Base-by-base conservation (phyloP, 2,888 invertebrate genomes). In the Mycalesis mineus region DNA sequence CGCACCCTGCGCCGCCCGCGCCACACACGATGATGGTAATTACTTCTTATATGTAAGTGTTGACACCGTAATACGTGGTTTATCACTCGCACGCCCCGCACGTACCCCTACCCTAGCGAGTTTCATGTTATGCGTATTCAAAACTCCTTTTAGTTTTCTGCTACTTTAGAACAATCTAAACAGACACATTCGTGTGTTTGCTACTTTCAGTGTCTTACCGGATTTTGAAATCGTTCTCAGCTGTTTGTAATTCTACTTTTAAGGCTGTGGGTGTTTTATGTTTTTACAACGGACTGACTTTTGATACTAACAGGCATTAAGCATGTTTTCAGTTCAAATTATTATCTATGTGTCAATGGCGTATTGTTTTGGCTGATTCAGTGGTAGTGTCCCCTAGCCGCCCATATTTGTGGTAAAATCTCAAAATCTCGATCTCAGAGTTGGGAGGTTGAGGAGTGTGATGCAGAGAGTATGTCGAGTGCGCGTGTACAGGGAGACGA, bases 401-500 rank as follows among this genome's bases (percentile, higher is more conserved):
- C 44, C 56, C 60, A 11, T 56, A 48, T 55, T 64, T 63, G 64
- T 60, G 80, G 80, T 83, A 82, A 80, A 84, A 86, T 77, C 77
- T 78, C 73, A 77, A 84, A 80, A 81, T 86, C 86, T 88, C 88
- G 85, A 80, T 85, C 87, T 87, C 88, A 88, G 88, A 88, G 82
- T 85, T 88, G 86, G 87, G 88, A 88, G 83, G 85, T 87, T 87
- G 87, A 84, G 80, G 85, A 84, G 82, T 88, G 82, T 86, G 88
- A 88, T 72, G 88, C 85, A 84, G 88, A 88, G 87, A 88, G 88
- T 88, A 89, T 88, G 88, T 89, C 88, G 88, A 88, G 88, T 89
- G 81, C 86, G 73, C 88, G 84, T 88, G 88, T 88, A 81, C 88
- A 91, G 91, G 91, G 91, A 91, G 90, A 91, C 91, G 91, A 91